Conservation (phyloP, 2,797 vertebrate species). For the Notamacropus eugenii region DNA sequence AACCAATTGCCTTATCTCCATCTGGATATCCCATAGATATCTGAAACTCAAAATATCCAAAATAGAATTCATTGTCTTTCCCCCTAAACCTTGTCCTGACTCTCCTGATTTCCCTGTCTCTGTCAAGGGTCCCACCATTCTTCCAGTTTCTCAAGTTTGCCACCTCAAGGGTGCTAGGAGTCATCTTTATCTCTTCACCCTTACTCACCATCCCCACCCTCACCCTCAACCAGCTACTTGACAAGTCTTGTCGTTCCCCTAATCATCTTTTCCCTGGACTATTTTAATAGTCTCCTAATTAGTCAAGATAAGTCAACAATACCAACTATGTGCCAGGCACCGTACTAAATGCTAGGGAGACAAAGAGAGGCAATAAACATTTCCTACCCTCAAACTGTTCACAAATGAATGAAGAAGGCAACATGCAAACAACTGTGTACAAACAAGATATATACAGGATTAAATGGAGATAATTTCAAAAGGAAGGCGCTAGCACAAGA, state of each 20-base stretch:
- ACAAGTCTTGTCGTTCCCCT: neutral
- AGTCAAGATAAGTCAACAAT: neutral
- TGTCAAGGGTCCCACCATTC: neutral
- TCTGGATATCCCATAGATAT: neutral
- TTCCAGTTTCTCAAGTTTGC: neutral
- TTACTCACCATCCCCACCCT: too few species aligned
- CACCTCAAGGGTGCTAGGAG: neutral
- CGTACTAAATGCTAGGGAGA: neutral
- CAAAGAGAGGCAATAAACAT: neutral
- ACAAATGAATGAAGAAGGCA: neutral
- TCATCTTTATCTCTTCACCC: neutral
- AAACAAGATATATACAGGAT: neutral
- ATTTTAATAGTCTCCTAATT: neutral
- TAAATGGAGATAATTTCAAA: neutral
- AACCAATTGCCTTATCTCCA: neutral
- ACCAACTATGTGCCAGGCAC: neutral
- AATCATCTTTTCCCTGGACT: neutral
- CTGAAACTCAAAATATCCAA: neutral
- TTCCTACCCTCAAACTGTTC: neutral
- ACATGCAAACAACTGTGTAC: neutral
- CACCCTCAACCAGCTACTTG: neutral
- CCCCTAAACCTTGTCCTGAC: neutral
- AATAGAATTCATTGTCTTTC: neutral
- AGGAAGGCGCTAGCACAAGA: neutral
- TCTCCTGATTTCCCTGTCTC: neutral